These are phyloP conservation scores for Phaonia tiefii DNA, from an alignment of 2,888 invertebrate species.

Conservation along the genomic window DNA sequence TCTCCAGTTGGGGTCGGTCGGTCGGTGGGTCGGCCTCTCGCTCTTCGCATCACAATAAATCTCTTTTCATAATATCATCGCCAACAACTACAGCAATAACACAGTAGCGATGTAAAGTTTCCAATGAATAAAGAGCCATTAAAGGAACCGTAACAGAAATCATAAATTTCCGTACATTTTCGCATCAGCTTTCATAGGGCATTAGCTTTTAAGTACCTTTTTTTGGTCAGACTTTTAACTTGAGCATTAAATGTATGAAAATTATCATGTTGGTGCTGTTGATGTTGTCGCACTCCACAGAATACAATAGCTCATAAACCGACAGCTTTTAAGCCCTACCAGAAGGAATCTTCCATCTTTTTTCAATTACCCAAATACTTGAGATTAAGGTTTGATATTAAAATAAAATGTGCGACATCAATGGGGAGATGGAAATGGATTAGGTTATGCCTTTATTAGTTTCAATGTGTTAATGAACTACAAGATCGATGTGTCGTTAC, in stretches of 20 bases:
- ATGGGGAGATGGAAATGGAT: too few species aligned
- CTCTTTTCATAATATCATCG: constrained; percentile 43
- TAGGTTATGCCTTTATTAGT: too few species aligned
- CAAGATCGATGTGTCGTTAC: too few species aligned
- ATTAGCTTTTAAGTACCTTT: constrained; percentile 62
- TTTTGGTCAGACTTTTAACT: constrained; percentile 37
- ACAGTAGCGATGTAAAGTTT: constrained; percentile 35
- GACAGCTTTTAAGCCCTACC: constrained; percentile 19
- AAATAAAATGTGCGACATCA: too few species aligned
- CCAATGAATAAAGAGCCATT: constrained; percentile 50
- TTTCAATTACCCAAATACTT: too few species aligned
- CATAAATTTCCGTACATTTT: constrained; percentile 64
- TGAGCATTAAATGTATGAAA: constrained; percentile 26
- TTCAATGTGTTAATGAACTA: too few species aligned
- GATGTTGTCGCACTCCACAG: not conserved
- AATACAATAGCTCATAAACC: constrained; percentile 13
- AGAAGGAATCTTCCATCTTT: too few species aligned
- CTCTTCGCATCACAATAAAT: constrained; percentile 54
- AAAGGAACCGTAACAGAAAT: constrained; percentile 63
- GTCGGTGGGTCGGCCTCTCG: not conserved
- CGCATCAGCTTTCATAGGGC: constrained; percentile 52
- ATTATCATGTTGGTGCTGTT: not conserved
- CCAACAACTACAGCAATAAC: not conserved
- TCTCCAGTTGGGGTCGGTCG: constrained; percentile 40
- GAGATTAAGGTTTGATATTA: too few species aligned